phyloP scores from a whole-genome alignment of 2,113 vertebrate genomes.

The Gallinago jamesoni region DNA sequence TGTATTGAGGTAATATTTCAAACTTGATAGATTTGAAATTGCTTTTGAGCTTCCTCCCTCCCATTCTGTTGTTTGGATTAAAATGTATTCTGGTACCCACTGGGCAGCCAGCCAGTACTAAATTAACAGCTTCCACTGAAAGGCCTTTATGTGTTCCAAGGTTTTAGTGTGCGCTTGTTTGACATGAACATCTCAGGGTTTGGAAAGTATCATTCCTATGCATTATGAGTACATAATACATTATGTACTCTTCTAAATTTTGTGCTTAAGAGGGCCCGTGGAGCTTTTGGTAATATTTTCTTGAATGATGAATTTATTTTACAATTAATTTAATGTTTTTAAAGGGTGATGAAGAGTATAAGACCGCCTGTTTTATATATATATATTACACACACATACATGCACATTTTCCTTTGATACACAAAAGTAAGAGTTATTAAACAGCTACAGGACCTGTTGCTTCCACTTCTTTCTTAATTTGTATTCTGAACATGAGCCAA shows the following conservation, averaged over 20 bases:
- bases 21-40: slow-evolving; percentile 33
- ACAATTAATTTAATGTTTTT: neutral
- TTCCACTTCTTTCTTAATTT: neutral
- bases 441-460: neutral
- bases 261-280: neutral
- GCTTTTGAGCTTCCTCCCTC: slow-evolving; percentile 16
- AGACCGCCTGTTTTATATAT: neutral
- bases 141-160: slow-evolving; percentile 7
- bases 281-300: neutral
- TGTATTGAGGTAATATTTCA: slow-evolving; percentile 25
- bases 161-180: slow-evolving; percentile 20
- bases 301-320: neutral
- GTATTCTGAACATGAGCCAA: neutral
- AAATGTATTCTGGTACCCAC: slow-evolving; percentile 37
- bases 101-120: slow-evolving; percentile 51
- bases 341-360: neutral
- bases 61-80: slow-evolving; percentile 47
- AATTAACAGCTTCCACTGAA: slow-evolving; percentile 34
- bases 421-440: neutral
- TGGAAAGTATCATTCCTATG: neutral
- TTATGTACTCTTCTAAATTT: neutral
- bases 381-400: fast-evolving
- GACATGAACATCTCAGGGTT: neutral
- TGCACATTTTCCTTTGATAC: neutral
- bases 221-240: neutral